Percentiles rank a stretch among this genome's conserved stretches.
phyloP scores from a whole-genome alignment of 1,140 invertebrate species.

The Aphelinus certus region DNA sequence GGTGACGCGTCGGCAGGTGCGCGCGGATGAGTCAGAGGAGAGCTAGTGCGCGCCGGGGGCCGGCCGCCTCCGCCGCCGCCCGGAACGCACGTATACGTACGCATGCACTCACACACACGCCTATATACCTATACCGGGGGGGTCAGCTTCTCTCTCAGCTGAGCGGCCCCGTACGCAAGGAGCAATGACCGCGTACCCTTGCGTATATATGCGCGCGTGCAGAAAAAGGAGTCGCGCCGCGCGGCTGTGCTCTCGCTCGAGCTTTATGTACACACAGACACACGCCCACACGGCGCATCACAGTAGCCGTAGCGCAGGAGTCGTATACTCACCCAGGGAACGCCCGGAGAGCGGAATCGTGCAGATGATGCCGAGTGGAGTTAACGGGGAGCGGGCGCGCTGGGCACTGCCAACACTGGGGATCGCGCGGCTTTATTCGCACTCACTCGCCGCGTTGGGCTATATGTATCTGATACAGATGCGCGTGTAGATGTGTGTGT shows the following conservation, averaged over 20 bases:
- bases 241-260: too few species aligned
- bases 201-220: not conserved
- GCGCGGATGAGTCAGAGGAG: too few species aligned
- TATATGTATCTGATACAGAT: not conserved
- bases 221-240: not conserved
- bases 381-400: not conserved
- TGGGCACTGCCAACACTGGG: too few species aligned
- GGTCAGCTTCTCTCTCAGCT: constrained; percentile 11
- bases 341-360: not conserved
- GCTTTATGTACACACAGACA: not conserved
- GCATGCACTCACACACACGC: too few species aligned
- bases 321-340: not conserved
- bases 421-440: not conserved
- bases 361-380: not conserved
- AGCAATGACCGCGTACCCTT: constrained; percentile 15
- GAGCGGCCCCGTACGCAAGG: constrained; percentile 16
- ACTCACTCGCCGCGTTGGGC: not conserved
- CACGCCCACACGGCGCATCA: not conserved
- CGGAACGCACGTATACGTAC: too few species aligned
- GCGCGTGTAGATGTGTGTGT: too few species aligned
- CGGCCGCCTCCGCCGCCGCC: too few species aligned
- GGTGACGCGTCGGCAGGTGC: too few species aligned
- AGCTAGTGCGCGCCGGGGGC: too few species aligned
- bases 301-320: too few species aligned
- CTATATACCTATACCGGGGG: too few species aligned